A percentile compares a stretch with the other conserved stretches of the same genome.
Evolutionary conservation across 2,797 vertebrate genomes (phyloP).

Genomic region (Synanceia verrucosa): DNA sequence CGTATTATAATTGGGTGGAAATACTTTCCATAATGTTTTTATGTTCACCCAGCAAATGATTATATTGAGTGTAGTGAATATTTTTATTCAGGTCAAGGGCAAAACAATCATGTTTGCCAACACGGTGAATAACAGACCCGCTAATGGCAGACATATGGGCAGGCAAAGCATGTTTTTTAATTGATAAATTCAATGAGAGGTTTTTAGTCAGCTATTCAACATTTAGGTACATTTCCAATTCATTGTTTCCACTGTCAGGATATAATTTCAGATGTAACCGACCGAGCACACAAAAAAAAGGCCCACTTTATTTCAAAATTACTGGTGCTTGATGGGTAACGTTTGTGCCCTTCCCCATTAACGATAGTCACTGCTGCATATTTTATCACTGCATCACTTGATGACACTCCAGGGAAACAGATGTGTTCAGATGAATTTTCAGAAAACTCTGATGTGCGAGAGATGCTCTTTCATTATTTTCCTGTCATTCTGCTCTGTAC

Average conservation of each 20-base stretch:
- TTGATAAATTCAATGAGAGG: conserved; percentile 43
- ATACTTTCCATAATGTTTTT: no score
- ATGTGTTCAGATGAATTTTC: conserved; percentile 70
- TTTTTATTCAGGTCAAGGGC: conserved; percentile 67
- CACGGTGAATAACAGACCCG: conserved; percentile 36
- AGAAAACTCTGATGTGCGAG: conserved; percentile 55
- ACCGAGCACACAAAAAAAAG: conserved; percentile 49
- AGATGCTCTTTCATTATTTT: conserved; percentile 69
- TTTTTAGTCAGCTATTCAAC: conserved; percentile 43
- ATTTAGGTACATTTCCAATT: conserved; percentile 42
- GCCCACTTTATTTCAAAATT: conserved; percentile 58
- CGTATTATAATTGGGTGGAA: no score
- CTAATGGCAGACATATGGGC: conserved; percentile 54
- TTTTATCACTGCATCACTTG: conserved; percentile 59
- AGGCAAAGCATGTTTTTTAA: conserved; percentile 28
- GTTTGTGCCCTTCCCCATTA: conserved; percentile 54
- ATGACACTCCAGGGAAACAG: conserved; percentile 63
- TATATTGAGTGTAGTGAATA: no score
- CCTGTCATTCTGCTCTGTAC: conserved; percentile 67
- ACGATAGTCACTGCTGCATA: conserved; percentile 40
- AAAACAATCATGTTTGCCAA: conserved; percentile 53
- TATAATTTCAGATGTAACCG: conserved; percentile 50
- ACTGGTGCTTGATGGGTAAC: conserved; percentile 59
- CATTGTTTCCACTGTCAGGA: conserved; percentile 36
- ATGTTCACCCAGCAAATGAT: no score